A percentile compares a stretch with the other conserved stretches of the same genome.
Conservation (phyloP, 1,140 invertebrate genomes). For the Planococcus citri region DNA sequence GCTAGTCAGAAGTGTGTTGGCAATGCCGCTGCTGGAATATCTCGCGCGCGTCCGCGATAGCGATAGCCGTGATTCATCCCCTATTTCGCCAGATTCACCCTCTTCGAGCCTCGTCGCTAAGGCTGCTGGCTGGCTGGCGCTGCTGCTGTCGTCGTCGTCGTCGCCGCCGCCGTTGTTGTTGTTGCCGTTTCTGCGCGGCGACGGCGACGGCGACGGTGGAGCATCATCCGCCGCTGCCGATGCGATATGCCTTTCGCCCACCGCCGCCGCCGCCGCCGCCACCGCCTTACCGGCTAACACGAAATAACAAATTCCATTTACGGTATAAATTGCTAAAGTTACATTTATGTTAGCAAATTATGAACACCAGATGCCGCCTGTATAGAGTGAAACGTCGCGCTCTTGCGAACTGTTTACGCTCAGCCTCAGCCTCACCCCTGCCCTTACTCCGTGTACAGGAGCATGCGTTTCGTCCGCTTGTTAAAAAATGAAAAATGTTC, state of each 20-base stretch:
- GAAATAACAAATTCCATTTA: slow-evolving; percentile 19
- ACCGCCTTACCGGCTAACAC: not conserved
- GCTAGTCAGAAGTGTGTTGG: not conserved
- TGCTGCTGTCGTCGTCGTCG: not conserved
- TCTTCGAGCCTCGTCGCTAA: not conserved
- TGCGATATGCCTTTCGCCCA: not conserved
- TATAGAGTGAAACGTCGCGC: slow-evolving; percentile 17
- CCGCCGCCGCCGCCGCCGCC: not conserved
- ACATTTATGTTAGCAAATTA: slow-evolving; percentile 20
- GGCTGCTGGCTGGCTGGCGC: too few relatives aligned
- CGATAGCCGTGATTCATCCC: slow-evolving; percentile 16
- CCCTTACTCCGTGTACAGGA: too few relatives aligned
- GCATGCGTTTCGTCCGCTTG: not conserved
- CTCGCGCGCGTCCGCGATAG: slow-evolving; percentile 12
- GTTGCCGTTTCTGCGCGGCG: not conserved
- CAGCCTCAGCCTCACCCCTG: too few relatives aligned
- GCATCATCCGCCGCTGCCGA: too few relatives aligned
- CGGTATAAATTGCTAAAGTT: slow-evolving; percentile 17
- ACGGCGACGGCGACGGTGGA: too few relatives aligned
- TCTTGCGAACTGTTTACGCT: not conserved
- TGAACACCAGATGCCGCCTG: slow-evolving; percentile 17
- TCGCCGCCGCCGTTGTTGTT: not conserved
- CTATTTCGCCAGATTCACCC: slow-evolving; percentile 13
- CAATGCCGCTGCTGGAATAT: slow-evolving; percentile 1
- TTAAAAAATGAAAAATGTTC: slow-evolving; percentile 14